Conservation (phyloP, 1,140 invertebrate genomes). For the Adelges cooleyi region DNA sequence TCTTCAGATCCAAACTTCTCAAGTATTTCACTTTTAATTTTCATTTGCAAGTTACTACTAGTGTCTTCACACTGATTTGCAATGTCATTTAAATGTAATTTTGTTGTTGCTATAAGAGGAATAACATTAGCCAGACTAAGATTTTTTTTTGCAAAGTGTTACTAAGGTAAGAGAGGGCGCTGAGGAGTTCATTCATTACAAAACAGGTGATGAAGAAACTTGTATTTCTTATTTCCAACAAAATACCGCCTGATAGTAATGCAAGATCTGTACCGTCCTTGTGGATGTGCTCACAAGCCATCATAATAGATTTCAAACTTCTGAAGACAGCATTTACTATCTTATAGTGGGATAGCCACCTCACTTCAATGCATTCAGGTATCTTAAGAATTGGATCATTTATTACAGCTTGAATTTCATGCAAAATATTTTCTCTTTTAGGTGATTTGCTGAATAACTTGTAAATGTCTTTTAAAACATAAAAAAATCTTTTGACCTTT, state of each 20-base stretch:
- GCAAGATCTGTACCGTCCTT: background rate
- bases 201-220: background rate
- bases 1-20: background rate
- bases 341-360: background rate
- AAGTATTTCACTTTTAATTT: background rate
- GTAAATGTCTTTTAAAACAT: conserved; percentile 11
- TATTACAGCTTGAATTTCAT: background rate
- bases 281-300: background rate
- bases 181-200: conserved; percentile 11
- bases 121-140: background rate
- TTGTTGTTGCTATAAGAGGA: conserved; percentile 1
- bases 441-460: conserved; percentile 1
- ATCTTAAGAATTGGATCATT: conserved; percentile 4
- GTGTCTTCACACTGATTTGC: conserved; percentile 4
- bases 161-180: background rate
- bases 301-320: background rate
- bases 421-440: background rate
- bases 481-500: background rate
- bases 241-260: too few species aligned
- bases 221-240: too few species aligned
- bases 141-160: conserved; percentile 11
- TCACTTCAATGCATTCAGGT: background rate
- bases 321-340: background rate
- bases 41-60: background rate
- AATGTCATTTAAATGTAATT: conserved; percentile 8